phyloP scores from a whole-genome alignment of 1,140 invertebrate genomes.

The Drosophila kanapiae region DNA sequence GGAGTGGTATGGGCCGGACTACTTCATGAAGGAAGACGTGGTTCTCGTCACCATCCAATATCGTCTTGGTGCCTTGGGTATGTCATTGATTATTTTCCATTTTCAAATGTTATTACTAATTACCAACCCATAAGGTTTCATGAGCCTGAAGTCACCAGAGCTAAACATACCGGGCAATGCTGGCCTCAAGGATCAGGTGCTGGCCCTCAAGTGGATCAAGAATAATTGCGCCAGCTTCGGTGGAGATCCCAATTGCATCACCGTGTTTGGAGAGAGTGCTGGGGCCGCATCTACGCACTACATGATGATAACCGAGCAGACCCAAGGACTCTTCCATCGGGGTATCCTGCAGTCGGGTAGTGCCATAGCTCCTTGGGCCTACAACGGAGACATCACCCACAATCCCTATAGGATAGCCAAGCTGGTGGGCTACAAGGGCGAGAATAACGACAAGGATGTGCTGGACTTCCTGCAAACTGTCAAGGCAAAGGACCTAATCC shows the following conservation, averaged over 20 bases:
- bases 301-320: slow-evolving; percentile 87
- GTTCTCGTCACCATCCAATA: slow-evolving; percentile 86
- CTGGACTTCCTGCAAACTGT: slow-evolving; percentile 65
- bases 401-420: slow-evolving; percentile 69
- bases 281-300: slow-evolving; percentile 86
- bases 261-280: slow-evolving; percentile 86
- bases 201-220: slow-evolving; percentile 88
- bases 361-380: slow-evolving; percentile 67
- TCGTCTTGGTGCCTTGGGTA: slow-evolving; percentile 86
- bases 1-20: slow-evolving; percentile 86
- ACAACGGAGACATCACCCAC: slow-evolving; percentile 50
- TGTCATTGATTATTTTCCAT: background rate
- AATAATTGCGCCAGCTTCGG: slow-evolving; percentile 88
- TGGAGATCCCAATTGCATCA: slow-evolving; percentile 86
- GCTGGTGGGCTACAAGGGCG: slow-evolving; percentile 73
- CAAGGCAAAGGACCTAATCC: slow-evolving; percentile 87
- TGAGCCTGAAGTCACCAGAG: slow-evolving; percentile 66
- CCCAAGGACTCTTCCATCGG: slow-evolving; percentile 85
- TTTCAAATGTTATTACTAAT: background rate
- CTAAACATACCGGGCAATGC: slow-evolving; percentile 87
- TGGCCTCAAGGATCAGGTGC: slow-evolving; percentile 89
- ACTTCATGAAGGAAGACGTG: slow-evolving; percentile 87
- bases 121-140: slow-evolving; percentile 59
- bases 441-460: slow-evolving; percentile 75
- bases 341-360: slow-evolving; percentile 85